phyloP scores from a whole-genome alignment of 2,888 invertebrate genomes.

The Halocaridina rubra region DNA sequence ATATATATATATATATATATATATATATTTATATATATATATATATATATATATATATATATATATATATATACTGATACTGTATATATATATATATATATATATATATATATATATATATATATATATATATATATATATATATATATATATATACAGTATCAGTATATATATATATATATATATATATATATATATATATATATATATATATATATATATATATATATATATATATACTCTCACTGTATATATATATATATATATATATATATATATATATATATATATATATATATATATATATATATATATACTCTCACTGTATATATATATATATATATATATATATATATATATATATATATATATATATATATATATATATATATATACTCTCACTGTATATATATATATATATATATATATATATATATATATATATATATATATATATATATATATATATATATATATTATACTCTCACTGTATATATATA shows the following conservation, averaged over 20 bases:
- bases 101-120: not conserved
- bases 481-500: not conserved
- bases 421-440: not conserved
- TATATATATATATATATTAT: not conserved
- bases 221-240: not conserved
- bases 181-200: not conserved
- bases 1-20: not conserved
- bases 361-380: not conserved
- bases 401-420: not conserved
- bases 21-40: not conserved
- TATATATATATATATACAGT: not conserved
- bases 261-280: conserved; percentile 9
- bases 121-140: not conserved
- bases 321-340: not conserved
- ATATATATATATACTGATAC: no score
- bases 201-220: not conserved
- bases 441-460: not conserved
- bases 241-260: not conserved
- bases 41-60: not conserved
- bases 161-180: not conserved
- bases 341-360: not conserved
- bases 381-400: not conserved
- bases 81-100: not conserved
- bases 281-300: conserved; percentile 22
- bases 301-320: not conserved